A percentile compares a stretch with the other conserved stretches of the same genome.
phyloP scores from a whole-genome alignment of 2,113 vertebrate species.

The Paramisgurnus dabryanus region DNA sequence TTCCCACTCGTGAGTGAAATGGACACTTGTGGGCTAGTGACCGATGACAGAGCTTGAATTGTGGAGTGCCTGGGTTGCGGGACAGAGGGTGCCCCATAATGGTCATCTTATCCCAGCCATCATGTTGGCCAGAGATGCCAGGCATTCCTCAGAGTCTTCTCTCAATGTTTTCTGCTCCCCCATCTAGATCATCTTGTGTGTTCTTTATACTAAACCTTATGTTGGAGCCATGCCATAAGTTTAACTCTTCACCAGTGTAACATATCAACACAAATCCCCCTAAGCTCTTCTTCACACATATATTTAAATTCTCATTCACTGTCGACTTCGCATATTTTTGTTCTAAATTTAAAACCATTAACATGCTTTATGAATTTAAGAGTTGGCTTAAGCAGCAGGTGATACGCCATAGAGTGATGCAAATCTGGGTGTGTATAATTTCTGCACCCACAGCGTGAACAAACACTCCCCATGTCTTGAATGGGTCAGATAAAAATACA shows the following conservation, averaged over 20 bases:
- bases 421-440: neutral
- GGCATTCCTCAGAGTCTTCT: slow-evolving; percentile 44
- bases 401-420: neutral
- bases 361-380: neutral
- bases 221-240: neutral
- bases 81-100: slow-evolving; percentile 40
- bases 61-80: slow-evolving; percentile 28
- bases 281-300: slow-evolving; percentile 10
- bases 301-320: neutral
- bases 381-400: neutral
- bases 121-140: slow-evolving; percentile 43
- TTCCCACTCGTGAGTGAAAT: slow-evolving; percentile 40
- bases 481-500: too few relatives aligned
- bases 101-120: slow-evolving; percentile 36
- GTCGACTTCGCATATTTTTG: neutral
- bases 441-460: too few relatives aligned
- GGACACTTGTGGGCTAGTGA: slow-evolving; percentile 48
- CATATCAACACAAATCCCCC: slow-evolving; percentile 6
- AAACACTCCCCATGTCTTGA: too few relatives aligned
- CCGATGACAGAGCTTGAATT: slow-evolving; percentile 42
- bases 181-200: neutral
- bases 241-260: neutral
- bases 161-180: neutral
- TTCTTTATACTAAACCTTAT: neutral
- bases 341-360: slow-evolving; percentile 6